These are phyloP conservation scores for Acheta domesticus DNA, from an alignment of 2,888 invertebrate species.

Conservation along the genomic window DNA sequence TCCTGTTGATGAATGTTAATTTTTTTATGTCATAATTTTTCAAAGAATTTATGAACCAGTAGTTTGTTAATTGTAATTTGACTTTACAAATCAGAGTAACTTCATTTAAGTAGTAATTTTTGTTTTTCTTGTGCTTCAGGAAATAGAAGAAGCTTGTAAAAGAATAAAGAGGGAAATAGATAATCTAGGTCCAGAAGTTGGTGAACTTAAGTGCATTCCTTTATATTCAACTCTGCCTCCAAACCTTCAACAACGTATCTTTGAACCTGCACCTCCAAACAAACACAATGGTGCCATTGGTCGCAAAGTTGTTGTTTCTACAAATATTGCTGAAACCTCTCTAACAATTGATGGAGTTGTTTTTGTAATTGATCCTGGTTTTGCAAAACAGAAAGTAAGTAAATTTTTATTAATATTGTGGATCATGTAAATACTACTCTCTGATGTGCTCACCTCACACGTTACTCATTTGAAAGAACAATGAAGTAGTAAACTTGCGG, in stretches of 20 bases:
- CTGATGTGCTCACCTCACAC: not conserved
- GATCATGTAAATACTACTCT: not conserved
- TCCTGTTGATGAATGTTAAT: too few relatives aligned
- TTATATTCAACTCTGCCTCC: slow-evolving; percentile 98
- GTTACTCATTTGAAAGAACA: not conserved
- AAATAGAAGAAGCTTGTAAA: slow-evolving; percentile 99
- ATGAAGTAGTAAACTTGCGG: too few relatives aligned
- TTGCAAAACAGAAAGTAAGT: slow-evolving; percentile 93
- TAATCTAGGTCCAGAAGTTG: slow-evolving; percentile 93
- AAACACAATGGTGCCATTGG: slow-evolving; percentile 87
- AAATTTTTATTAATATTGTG: slow-evolving; percentile 11
- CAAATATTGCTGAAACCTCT: slow-evolving; percentile 99
- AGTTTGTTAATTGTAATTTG: too few relatives aligned
- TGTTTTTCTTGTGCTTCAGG: slow-evolving; percentile 46
- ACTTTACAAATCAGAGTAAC: too few relatives aligned
- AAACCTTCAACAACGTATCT: slow-evolving; percentile 93
- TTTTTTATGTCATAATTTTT: too few relatives aligned
- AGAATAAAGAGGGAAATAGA: slow-evolving; percentile 94
- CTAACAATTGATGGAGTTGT: slow-evolving; percentile 99
- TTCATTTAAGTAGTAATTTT: too few relatives aligned
- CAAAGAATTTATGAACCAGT: too few relatives aligned
- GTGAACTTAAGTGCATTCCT: slow-evolving; percentile 97
- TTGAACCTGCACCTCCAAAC: slow-evolving; percentile 92
- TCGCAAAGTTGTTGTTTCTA: slow-evolving; percentile 92
- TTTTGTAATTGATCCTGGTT: slow-evolving; percentile 99